phyloP scores from a whole-genome alignment of 2,113 vertebrate genomes.

The Brachypodius melanocephalos region DNA sequence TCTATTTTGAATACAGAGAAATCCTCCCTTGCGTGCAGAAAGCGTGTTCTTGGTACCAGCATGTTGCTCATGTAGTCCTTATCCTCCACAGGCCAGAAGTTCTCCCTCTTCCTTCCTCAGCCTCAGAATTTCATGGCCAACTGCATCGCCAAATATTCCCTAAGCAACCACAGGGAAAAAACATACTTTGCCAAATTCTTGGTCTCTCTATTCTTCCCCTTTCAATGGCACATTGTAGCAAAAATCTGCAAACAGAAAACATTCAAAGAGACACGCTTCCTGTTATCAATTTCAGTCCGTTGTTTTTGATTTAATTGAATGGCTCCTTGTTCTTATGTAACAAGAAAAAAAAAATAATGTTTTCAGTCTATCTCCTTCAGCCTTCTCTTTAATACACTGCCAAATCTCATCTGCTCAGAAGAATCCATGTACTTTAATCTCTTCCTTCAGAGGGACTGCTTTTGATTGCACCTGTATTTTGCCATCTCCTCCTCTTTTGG shows the following conservation, averaged over 20 bases:
- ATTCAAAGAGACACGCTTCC: background rate
- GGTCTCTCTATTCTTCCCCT: background rate
- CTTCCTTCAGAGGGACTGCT: background rate
- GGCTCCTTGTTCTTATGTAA: background rate
- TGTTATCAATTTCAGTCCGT: background rate
- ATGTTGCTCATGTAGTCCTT: background rate
- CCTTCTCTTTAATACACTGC: background rate
- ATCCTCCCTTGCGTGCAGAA: background rate
- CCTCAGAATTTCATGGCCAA: background rate
- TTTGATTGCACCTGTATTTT: background rate
- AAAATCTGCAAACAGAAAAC: background rate
- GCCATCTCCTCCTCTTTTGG: background rate
- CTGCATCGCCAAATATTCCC: background rate
- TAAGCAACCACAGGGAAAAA: background rate
- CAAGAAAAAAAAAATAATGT: background rate
- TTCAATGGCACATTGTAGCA: background rate
- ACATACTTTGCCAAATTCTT: background rate
- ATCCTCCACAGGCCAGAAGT: background rate
- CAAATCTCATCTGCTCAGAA: background rate
- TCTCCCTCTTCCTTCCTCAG: background rate
- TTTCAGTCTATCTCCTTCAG: background rate
- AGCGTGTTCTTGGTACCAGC: background rate
- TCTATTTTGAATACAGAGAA: background rate
- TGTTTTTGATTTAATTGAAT: background rate
- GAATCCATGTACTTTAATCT: background rate